These are phyloP conservation scores for Electrophaes corylata DNA, from an alignment of 2,888 invertebrate species.

Conservation along the genomic window DNA sequence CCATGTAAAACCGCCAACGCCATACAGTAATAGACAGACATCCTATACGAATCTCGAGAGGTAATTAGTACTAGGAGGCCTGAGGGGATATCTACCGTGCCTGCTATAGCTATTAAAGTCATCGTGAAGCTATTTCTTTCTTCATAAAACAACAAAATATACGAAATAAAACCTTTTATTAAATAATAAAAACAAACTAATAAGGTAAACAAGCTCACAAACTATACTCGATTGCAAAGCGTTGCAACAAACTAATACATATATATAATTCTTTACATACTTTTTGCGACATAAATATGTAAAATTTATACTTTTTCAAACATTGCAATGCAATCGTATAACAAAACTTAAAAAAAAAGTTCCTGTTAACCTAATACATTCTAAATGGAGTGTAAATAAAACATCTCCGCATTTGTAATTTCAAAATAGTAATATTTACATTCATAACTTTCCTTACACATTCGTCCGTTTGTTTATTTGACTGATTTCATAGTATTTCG, in stretches of 20 bases:
- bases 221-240: slow-evolving; percentile 37
- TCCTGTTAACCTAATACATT: slow-evolving; percentile 24
- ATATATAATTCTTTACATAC: too few species aligned
- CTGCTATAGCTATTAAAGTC: too few species aligned
- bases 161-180: slow-evolving; percentile 57
- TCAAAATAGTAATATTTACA: slow-evolving; percentile 19
- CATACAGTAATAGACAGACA: too few species aligned
- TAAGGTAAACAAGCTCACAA: slow-evolving; percentile 52
- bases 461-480: slow-evolving; percentile 27
- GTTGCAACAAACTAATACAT: too few species aligned
- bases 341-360: slow-evolving; percentile 44
- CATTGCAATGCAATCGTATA: too few species aligned
- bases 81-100: too few species aligned
- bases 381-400: slow-evolving; percentile 27
- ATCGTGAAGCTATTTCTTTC: too few species aligned
- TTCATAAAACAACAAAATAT: slow-evolving; percentile 50
- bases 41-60: too few species aligned
- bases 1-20: too few species aligned
- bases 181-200: slow-evolving; percentile 58
- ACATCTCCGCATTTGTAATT: slow-evolving; percentile 27
- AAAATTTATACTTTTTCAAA: too few species aligned
- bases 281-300: too few species aligned
- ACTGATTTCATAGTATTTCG: slow-evolving; percentile 28
- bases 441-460: slow-evolving; percentile 12
- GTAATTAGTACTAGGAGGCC: too few species aligned